Conservation (phyloP, 2,113 vertebrate genomes). For the Semnornis frantzii region DNA sequence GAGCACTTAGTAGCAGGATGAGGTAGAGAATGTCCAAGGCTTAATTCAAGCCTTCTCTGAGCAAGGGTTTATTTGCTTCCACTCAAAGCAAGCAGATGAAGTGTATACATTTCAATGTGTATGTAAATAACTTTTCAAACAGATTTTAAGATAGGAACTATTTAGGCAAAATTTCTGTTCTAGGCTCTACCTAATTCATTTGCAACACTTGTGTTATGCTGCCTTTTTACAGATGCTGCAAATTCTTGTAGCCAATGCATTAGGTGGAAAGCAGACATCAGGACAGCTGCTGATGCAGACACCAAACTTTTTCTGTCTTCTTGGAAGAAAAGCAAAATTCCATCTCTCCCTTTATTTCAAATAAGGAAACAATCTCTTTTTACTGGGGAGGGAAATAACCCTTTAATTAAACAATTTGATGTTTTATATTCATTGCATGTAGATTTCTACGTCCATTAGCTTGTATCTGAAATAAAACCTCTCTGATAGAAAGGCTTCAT, state of each 20-base stretch:
- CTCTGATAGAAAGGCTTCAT: not conserved
- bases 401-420: not conserved
- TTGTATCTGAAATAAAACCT: conserved; percentile 8
- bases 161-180: not conserved
- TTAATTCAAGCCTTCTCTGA: not conserved
- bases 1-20: not conserved
- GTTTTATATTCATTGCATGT: not conserved
- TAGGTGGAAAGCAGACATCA: not conserved
- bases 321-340: not conserved
- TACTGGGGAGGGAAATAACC: not conserved
- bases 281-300: not conserved
- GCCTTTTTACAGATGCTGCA: not conserved
- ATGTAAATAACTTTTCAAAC: not conserved
- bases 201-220: not conserved
- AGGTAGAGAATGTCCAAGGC: not conserved
- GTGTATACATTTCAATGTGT: not conserved
- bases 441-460: conserved; percentile 36
- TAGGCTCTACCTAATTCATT: not conserved
- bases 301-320: not conserved
- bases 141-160: not conserved
- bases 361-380: not conserved
- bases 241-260: not conserved
- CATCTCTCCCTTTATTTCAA: not conserved
- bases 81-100: not conserved
- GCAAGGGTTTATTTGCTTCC: not conserved